Conservation (phyloP, 2,888 invertebrate species). For the Strigamia maritima region DNA sequence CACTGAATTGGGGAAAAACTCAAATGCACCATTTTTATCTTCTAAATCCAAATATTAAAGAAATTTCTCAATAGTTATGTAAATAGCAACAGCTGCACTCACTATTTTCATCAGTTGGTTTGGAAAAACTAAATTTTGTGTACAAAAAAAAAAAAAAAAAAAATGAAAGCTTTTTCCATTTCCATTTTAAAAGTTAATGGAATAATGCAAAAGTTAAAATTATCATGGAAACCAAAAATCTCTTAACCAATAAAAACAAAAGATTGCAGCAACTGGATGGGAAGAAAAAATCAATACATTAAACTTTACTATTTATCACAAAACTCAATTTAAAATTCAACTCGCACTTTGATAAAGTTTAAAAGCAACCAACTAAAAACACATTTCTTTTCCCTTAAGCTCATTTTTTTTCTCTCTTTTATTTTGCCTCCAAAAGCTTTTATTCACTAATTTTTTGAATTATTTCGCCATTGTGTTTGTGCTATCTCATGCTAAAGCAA, state of each 20-base stretch:
- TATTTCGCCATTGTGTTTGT: slow-evolving; percentile 13
- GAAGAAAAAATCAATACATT: background rate
- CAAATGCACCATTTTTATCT: too few species aligned
- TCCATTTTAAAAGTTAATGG: background rate
- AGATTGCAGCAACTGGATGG: background rate
- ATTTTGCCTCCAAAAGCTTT: background rate
- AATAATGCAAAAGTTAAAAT: background rate
- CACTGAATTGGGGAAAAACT: too few species aligned
- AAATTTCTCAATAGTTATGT: too few species aligned
- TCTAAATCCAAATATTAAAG: too few species aligned
- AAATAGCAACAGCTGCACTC: too few species aligned
- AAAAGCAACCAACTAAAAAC: slow-evolving; percentile 1
- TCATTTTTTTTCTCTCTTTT: background rate
- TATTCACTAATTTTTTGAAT: slow-evolving; percentile 23
- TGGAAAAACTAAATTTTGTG: too few species aligned
- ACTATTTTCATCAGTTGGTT: too few species aligned
- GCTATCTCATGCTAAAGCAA: slow-evolving; percentile 14
- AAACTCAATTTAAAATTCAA: slow-evolving; percentile 23
- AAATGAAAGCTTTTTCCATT: background rate
- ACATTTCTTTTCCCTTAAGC: slow-evolving; percentile 1
- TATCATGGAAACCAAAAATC: background rate
- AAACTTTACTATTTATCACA: slow-evolving; percentile 19
- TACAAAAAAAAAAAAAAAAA: background rate
- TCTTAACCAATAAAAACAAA: slow-evolving; percentile 6
- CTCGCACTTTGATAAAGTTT: slow-evolving; percentile 16